Percentiles rank a stretch among this genome's conserved stretches.
Conservation (phyloP, 2,888 invertebrate genomes). For the Amphiduros pacificus region DNA sequence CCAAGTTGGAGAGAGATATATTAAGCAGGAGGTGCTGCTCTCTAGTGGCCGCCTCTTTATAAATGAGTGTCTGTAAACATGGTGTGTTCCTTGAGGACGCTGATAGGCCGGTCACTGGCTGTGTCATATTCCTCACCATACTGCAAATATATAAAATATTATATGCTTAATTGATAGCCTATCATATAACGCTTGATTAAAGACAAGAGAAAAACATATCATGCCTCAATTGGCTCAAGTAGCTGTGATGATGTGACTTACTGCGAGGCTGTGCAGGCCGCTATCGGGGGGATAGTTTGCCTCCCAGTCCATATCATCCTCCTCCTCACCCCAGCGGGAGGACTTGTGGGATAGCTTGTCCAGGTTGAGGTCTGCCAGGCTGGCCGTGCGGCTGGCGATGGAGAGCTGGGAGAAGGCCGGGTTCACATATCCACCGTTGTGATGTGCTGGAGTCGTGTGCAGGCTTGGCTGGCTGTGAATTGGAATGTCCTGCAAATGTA, state of each 20-base stretch:
- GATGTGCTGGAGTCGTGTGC: too few relatives aligned
- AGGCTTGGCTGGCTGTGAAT: background rate
- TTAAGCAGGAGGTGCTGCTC: background rate
- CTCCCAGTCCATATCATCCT: constrained; percentile 34
- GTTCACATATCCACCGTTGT: constrained; percentile 42
- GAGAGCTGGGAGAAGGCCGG: constrained; percentile 38
- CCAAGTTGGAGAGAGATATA: too few relatives aligned
- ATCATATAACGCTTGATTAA: too few relatives aligned
- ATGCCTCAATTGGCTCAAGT: too few relatives aligned
- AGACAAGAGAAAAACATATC: too few relatives aligned
- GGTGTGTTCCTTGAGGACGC: constrained; percentile 50
- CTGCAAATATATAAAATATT: constrained; percentile 34
- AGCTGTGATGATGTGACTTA: constrained; percentile 16
- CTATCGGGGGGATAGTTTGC: constrained; percentile 33
- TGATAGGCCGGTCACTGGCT: constrained; percentile 43
- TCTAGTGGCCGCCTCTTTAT: constrained; percentile 25
- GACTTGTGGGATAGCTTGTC: constrained; percentile 33
- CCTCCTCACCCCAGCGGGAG: constrained; percentile 35
- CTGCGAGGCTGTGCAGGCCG: constrained; percentile 41
- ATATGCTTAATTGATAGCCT: too few relatives aligned
- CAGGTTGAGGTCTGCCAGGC: constrained; percentile 30
- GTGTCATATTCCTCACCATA: constrained; percentile 46
- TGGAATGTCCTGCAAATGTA: too few relatives aligned
- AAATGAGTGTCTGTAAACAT: constrained; percentile 54
- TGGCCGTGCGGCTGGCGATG: constrained; percentile 17